Conservation (phyloP, 2,888 invertebrate species). For the Xestia xanthographa region DNA sequence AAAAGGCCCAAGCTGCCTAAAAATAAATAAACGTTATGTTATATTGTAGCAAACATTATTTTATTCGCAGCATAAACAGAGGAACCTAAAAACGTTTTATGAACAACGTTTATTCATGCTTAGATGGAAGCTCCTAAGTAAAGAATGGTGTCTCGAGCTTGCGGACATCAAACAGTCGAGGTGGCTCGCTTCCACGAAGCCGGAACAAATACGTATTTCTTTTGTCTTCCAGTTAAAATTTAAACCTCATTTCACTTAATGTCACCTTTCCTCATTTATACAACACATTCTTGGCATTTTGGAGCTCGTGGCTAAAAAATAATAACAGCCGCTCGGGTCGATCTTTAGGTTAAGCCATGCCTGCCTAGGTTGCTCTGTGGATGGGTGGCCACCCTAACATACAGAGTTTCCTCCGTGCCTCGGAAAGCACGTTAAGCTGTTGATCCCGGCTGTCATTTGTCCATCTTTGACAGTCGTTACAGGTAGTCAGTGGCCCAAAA, state of each 20-base stretch:
- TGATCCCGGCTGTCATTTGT: too few relatives aligned
- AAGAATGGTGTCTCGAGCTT: background rate
- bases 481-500: too few relatives aligned
- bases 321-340: too few relatives aligned
- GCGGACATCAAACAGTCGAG: constrained; percentile 3
- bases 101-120: background rate
- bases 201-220: background rate
- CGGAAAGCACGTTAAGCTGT: too few relatives aligned
- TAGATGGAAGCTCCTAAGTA: constrained; percentile 1
- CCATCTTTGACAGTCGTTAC: too few relatives aligned
- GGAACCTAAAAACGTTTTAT: background rate
- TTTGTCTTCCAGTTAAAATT: background rate
- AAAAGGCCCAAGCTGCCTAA: too few relatives aligned
- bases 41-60: background rate
- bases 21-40: too few relatives aligned
- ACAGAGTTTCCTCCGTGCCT: too few relatives aligned
- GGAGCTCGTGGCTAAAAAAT: too few relatives aligned
- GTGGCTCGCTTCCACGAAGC: background rate
- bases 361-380: too few relatives aligned
- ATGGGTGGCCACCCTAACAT: too few relatives aligned
- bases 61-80: background rate
- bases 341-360: too few relatives aligned
- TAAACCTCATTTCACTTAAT: background rate
- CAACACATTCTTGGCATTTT: background rate
- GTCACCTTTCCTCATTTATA: background rate